A percentile compares a stretch with the other conserved stretches of the same genome.
phyloP scores from a whole-genome alignment of 2,797 vertebrate species.

The Peromyscus eremicus region DNA sequence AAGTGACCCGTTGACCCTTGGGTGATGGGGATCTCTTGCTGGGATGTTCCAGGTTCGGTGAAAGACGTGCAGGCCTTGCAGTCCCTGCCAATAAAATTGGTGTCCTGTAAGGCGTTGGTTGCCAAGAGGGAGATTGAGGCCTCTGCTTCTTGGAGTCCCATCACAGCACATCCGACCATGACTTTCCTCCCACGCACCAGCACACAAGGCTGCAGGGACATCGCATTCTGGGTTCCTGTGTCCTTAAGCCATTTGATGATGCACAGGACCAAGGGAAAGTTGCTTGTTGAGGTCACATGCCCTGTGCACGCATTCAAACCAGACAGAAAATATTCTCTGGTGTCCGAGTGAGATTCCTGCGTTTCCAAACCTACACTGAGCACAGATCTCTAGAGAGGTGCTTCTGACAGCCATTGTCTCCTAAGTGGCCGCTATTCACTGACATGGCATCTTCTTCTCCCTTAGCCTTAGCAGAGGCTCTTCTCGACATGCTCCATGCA shows the following conservation, averaged over 20 bases:
- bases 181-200: neutral
- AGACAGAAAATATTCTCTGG: neutral
- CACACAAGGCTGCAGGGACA: neutral
- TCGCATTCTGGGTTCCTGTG: neutral
- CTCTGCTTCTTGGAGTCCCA: neutral
- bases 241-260: neutral
- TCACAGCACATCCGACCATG: neutral
- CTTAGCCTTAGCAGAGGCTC: neutral
- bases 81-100: slow-evolving; percentile 44
- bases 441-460: neutral
- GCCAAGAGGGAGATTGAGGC: neutral
- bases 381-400: neutral
- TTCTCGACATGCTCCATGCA: too few species aligned
- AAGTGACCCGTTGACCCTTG: slow-evolving; percentile 60
- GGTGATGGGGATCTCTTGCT: neutral
- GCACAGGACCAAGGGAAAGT: neutral
- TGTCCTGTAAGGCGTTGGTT: slow-evolving; percentile 11
- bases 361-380: neutral
- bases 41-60: slow-evolving; percentile 23
- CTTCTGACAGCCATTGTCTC: neutral
- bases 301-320: neutral
- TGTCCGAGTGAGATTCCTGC: neutral
- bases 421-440: neutral
- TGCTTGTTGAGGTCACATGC: neutral
- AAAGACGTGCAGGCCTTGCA: slow-evolving; percentile 51